Base-by-base conservation (phyloP, 2,113 vertebrate species). In the Anser cygnoides region DNA sequence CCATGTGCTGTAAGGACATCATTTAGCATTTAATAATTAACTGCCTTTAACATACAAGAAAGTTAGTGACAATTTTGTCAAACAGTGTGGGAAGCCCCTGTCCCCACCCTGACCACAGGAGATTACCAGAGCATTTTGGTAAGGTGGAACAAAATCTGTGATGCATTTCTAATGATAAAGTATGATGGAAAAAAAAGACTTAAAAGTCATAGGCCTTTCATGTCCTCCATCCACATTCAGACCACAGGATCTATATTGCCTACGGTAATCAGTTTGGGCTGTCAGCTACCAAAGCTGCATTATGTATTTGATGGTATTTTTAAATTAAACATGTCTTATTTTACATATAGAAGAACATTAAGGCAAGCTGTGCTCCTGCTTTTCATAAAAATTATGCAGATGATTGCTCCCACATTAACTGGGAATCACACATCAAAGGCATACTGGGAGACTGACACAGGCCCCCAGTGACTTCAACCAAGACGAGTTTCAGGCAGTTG, bases 1-100 rank as follows among this genome's bases (percentile, higher is more conserved):
- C 9, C 0, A 0, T 8, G 7, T 2, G 8, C 44, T 50, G 39
- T 49, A 62, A 67, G 37, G 13, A 41, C 21, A 25, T 25, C 0
- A 1, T 44, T 35, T 16, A 41, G 57, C 33, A 26, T 80, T 87
- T 44, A 4, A 13, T 21, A 44, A 7, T 46, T 4, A 72, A 13
- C 25, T 61, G 39, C 31, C 28, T 12, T 35, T 59, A 71, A 52
- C 33, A 41, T 39, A 46, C 21, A 57, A 87, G 9, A 31, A 35
- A 65, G 23, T 74, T 57, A 52, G 18, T 4, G 54, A 49, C 41
- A 28, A 50, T 22, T 35, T 73, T 68, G 37, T 73, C 21, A 59
- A 21, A 22, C 9, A 1, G 37, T 59, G 11, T 37, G 41, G 26
- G 62, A 41, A 26, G 4, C 20, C 11, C 31, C 13, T 19, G 9